phyloP scores from a whole-genome alignment of 2,113 vertebrate species.

The Syngnathus floridae region DNA sequence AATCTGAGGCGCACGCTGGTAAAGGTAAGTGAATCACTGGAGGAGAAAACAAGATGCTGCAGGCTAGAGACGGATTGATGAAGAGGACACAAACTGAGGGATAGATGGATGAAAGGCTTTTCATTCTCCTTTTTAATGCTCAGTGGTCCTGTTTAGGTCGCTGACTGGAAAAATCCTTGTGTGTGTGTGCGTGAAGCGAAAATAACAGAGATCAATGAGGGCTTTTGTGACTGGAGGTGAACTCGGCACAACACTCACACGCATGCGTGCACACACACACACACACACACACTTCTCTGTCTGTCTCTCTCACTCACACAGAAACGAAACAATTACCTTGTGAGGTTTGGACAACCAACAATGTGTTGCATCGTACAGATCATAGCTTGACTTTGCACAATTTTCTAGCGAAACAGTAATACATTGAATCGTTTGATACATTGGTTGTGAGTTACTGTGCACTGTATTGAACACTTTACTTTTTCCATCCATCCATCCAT shows the following conservation, averaged over 20 bases:
- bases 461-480: no score
- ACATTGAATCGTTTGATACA: not conserved
- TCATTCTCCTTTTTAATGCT: constrained; percentile 34
- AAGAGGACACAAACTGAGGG: constrained; percentile 25
- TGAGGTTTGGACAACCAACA: constrained; percentile 8
- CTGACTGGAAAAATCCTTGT: constrained; percentile 20
- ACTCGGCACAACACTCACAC: constrained; percentile 42
- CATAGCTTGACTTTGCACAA: constrained; percentile 7
- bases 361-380: constrained; percentile 14
- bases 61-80: constrained; percentile 35
- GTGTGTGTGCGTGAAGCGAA: constrained; percentile 12
- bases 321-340: constrained; percentile 27
- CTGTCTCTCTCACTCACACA: no score
- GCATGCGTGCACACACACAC: not conserved
- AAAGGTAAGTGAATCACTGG: constrained; percentile 35
- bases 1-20: constrained; percentile 4
- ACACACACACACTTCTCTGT: no score
- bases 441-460: no score
- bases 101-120: constrained; percentile 52
- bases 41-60: constrained; percentile 50
- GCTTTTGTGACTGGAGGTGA: constrained; percentile 60
- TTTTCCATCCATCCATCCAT: no score
- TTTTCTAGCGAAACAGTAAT: not conserved
- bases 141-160: constrained; percentile 37
- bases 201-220: constrained; percentile 44